Base-by-base conservation (phyloP, 2,113 vertebrate genomes). In the Centropus bengalensis region DNA sequence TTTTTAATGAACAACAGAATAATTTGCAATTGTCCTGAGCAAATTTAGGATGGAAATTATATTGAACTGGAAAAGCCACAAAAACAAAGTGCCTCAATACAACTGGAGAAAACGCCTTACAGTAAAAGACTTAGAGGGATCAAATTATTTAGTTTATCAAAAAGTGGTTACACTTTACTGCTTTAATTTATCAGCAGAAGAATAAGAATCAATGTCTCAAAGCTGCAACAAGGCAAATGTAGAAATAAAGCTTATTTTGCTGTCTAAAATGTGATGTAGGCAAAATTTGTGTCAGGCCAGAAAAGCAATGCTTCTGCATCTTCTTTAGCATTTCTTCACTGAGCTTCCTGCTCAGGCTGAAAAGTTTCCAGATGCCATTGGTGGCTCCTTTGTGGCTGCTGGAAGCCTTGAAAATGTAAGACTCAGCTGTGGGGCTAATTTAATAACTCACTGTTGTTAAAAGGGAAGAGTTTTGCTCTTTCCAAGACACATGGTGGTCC, bases 1-100 rank as follows among this genome's bases (percentile, higher is more conserved):
- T 75, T 94, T 87, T 93, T 78, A 81, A 91, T 81, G 55, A 86
- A 56, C 23, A 56, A 21, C 5, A 80, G 82, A 91, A 70, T 67
- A 82, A 86, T 67, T 80, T 78, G 62, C 16, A 83, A 28, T 74
- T 77, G 33, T 83, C 24, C 40, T 59, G 27, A 88, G 47, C 36
- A 88, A 52, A 62, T 1, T 60, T 51, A 56, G 12, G 71, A 77
- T 60, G n/a, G 74, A 87, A 94, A 88, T 79, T 32, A 47, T 24
- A 28, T 11, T 89, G 56, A 80, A 79, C 63, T 82, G n/a, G 12
- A 96, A 87, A 85, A 85, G 26, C 28, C 59, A 76, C 74, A 76
- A 27, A 91, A 71, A 36, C 36, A 9, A 77, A 77, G 24, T 70
- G 8, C 44, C 36, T 89, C 52, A 49, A 73, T 88, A 89, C 9